Base-by-base conservation (phyloP, 1,140 invertebrate genomes). In the Diachasmimorpha longicaudata region DNA sequence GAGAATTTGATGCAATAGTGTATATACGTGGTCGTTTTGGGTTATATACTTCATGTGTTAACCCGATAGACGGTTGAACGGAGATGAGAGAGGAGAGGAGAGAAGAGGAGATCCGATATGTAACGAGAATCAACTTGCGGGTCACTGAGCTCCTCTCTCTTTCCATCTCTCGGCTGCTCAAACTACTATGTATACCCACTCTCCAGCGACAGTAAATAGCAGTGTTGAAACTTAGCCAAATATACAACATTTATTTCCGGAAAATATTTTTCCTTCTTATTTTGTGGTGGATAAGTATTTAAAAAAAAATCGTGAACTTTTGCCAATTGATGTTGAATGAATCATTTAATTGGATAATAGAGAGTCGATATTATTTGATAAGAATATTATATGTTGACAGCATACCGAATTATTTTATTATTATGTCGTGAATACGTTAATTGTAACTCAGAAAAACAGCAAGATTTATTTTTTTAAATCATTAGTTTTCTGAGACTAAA, bases 51-150 rank as follows among this genome's bases (percentile, higher is more conserved):
- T 63, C 37, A 72, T n/a, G 44, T 72, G 52, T 66, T 73, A 73
- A 52, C 48, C n/a, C 2, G 48, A 52, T 52, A 52, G 48, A 52
- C 0, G 9, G 14, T 66, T 66, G 25, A 11, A 66, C 13, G 21
- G 31, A 31, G 31, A 9, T 10, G n/a, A 19, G 16, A 58, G 10
- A 58, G 31, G 21, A 58, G 13, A n/a, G 31, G 16, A 58, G 10
- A 58, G 31, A 10, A 58, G 13, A n/a, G 31, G 9, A 37, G 16
- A 68, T 23, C 58, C 39, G 39, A 74, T 68, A 67, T 74, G 25
- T 66, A 74, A 68, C 39, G 63, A 74, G 58, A 25, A 74, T 39
- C 36, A 74, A 68, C 58, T 74, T 66, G 58, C 21, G 39, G 63
- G 72, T 68, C 63, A 68, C 31, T 46, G 39, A 68, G 72, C 25